phyloP scores from a whole-genome alignment of 2,113 vertebrate genomes.

The Caranx melampygus region DNA sequence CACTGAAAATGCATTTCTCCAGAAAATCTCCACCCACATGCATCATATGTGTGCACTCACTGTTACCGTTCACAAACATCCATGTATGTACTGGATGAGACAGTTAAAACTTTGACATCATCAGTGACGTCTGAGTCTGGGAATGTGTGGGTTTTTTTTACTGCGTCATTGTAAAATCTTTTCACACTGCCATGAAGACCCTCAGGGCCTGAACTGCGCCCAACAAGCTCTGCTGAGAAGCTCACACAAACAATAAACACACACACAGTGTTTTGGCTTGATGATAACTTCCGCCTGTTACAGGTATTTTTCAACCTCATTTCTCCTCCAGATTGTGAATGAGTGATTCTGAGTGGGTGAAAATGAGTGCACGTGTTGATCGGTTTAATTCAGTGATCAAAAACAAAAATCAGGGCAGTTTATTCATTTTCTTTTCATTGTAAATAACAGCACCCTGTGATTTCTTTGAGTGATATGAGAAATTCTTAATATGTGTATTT shows the following conservation, averaged over 20 bases:
- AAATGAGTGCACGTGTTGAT: not conserved
- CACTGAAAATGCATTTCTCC: no score
- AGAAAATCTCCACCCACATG: no score
- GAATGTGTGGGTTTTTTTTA: slow-evolving; percentile 8
- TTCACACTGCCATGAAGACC: slow-evolving; percentile 24
- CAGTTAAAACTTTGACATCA: not conserved
- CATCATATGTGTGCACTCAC: no score
- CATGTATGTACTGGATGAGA: not conserved
- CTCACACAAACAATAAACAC: not conserved
- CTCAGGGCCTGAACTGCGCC: not conserved
- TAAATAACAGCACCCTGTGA: no score
- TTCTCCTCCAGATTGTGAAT: no score
- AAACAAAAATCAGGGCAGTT: no score
- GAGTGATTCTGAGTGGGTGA: not conserved
- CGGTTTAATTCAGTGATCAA: not conserved
- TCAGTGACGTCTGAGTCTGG: slow-evolving; percentile 8
- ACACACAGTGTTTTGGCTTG: not conserved
- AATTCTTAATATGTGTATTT: no score
- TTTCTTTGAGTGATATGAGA: no score
- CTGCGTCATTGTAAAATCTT: slow-evolving; percentile 4
- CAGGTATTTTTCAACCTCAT: no score
- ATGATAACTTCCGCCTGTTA: no score
- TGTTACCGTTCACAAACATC: not conserved
- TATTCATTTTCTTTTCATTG: no score
- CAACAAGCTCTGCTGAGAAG: not conserved